Base-by-base conservation (phyloP, 1,140 invertebrate species). In the Penaeus chinensis region DNA sequence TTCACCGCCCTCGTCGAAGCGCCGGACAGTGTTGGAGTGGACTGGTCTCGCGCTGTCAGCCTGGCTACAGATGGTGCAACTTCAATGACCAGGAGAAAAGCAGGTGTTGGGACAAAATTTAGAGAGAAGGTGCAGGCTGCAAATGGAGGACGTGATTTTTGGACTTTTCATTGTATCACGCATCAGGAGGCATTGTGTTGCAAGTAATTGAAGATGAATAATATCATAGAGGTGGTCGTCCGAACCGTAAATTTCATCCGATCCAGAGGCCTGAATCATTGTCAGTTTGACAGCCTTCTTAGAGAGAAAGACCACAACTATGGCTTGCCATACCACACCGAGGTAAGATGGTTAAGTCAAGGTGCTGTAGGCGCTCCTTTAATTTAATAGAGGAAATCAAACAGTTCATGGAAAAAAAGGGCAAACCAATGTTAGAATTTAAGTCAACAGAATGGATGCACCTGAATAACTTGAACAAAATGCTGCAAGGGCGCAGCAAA, bases 51-150 rank as follows among this genome's bases (percentile, higher is more conserved):
- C 61, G 27, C n/a, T 82, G 79, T n/a, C n/a, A 19, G 77, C 22
- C 32, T 18, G 61, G 79, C 60, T 62, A 82, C 47, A 11, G 79
- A 82, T 82, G 79, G 79, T 62, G 54, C 79, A 82, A 13, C 54
- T 16, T 61, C 61, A 63, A 82, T 62, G 60, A 37, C 63, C 54
- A 61, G 61, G 11, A 82, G 54, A 65, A 65, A 82, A 24, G 80
- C 61, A 63, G 61, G 61, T 24, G 61, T 82, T 63, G 80, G 0
- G 11, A 32, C 61, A 65, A 82, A 82, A 63, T 63, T 82, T n/a
- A n/a, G 5, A 82, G 18, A 27, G 65, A 79, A 54, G 61, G 18
- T 79, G 1, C 54, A n/a, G 61, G 11, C 37, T 54, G 42, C 61
- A 8, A 79, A 18, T 24, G 16, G 42, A 54, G 61, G n/a, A n/a